phyloP scores from a whole-genome alignment of 2,113 vertebrate genomes.

The Psilopsiagon aurifrons region DNA sequence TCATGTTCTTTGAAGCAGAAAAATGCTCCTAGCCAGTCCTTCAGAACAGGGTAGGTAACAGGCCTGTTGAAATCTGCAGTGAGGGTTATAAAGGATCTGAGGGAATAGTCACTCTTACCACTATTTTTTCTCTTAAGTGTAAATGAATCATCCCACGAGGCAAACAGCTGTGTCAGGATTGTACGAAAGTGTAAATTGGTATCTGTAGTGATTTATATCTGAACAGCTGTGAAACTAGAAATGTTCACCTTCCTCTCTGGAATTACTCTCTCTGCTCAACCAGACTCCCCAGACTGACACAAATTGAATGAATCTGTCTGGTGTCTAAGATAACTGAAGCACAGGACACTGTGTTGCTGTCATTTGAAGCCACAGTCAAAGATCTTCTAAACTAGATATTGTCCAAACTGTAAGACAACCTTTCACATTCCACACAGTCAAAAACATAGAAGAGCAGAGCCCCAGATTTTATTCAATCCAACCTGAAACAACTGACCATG shows the following conservation, averaged over 20 bases:
- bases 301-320: background rate
- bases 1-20: conserved; percentile 44
- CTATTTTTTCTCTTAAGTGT: conserved; percentile 27
- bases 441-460: background rate
- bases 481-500: background rate
- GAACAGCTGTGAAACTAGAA: conserved; percentile 1
- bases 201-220: background rate
- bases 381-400: background rate
- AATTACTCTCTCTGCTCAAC: background rate
- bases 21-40: conserved; percentile 8
- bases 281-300: background rate
- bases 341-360: background rate
- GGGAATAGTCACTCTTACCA: background rate
- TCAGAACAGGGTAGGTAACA: conserved; percentile 15
- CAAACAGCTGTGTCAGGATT: conserved; percentile 38
- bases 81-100: background rate
- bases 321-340: background rate
- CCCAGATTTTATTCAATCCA: background rate
- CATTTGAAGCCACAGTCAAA: background rate
- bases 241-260: background rate
- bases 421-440: background rate
- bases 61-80: background rate
- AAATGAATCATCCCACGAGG: conserved; percentile 5
- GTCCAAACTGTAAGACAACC: background rate
- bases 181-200: conserved; percentile 41